Evolutionary conservation across 2,113 vertebrate genomes (phyloP).

Genomic region (Urocitellus parryii): DNA sequence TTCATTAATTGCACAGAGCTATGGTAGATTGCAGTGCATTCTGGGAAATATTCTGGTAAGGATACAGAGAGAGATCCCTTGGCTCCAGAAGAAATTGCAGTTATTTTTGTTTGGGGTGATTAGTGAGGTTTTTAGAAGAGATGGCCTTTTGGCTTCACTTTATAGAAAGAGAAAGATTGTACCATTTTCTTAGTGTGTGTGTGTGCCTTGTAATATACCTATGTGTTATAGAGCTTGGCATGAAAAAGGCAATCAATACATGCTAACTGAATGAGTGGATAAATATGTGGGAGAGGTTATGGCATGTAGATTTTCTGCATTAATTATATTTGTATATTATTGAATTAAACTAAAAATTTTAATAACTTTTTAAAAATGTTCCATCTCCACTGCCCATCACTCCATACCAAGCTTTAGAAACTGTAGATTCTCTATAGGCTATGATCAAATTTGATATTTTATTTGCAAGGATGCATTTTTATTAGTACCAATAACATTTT

Average conservation of each 20-base stretch:
- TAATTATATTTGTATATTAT: neutral
- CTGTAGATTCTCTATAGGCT: neutral
- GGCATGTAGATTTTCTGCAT: neutral
- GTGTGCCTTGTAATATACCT: neutral
- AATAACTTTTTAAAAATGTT: neutral
- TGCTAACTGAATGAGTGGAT: neutral
- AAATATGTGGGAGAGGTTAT: neutral
- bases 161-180: neutral
- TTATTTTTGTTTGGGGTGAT: neutral
- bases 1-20: neutral
- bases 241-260: neutral
- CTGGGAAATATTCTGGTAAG: neutral
- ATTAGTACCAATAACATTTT: neutral
- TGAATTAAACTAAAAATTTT: neutral
- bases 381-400: neutral
- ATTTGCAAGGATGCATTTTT: slow-evolving; percentile 15
- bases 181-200: neutral
- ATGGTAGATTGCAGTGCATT: neutral
- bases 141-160: neutral
- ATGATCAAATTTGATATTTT: slow-evolving; percentile 36
- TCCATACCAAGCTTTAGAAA: neutral
- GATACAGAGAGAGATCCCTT: neutral
- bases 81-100: neutral
- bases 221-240: neutral
- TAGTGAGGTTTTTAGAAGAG: neutral